These are phyloP conservation scores for Leuctra nigra DNA, from an alignment of 2,888 invertebrate genomes.

Conservation along the genomic window DNA sequence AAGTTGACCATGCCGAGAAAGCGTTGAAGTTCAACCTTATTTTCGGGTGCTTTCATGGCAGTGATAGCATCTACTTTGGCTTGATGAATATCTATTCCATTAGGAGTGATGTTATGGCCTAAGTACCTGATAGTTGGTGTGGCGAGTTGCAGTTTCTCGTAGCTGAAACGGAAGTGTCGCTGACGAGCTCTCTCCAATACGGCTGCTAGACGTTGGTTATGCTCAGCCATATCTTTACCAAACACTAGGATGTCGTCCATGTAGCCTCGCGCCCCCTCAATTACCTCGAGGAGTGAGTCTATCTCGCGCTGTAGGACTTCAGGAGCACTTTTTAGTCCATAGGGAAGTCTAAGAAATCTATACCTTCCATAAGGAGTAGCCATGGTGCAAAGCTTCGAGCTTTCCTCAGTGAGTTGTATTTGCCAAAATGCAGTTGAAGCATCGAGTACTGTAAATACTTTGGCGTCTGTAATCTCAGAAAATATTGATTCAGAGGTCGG, in stretches of 20 bases:
- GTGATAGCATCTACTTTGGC: slow-evolving; percentile 26
- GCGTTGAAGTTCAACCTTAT: slow-evolving; percentile 27
- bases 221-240: slow-evolving; percentile 29
- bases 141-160: slow-evolving; percentile 31
- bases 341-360: slow-evolving; percentile 20
- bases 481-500: slow-evolving; percentile 1
- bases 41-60: slow-evolving; percentile 25
- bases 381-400: slow-evolving; percentile 18
- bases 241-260: slow-evolving; percentile 32
- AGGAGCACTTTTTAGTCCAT: slow-evolving; percentile 21
- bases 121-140: not conserved
- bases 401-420: slow-evolving; percentile 13
- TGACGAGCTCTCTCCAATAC: slow-evolving; percentile 27
- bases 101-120: slow-evolving; percentile 20
- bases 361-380: slow-evolving; percentile 23
- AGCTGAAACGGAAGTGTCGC: slow-evolving; percentile 32
- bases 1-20: slow-evolving; percentile 29
- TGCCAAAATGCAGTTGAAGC: slow-evolving; percentile 19
- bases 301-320: slow-evolving; percentile 28
- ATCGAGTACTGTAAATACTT: slow-evolving; percentile 19
- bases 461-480: not conserved
- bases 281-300: slow-evolving; percentile 25
- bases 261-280: slow-evolving; percentile 29
- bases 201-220: slow-evolving; percentile 27
- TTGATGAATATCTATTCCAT: slow-evolving; percentile 7